These are phyloP conservation scores for Rhodophaea formosa DNA, from an alignment of 2,888 invertebrate genomes.

Conservation along the genomic window DNA sequence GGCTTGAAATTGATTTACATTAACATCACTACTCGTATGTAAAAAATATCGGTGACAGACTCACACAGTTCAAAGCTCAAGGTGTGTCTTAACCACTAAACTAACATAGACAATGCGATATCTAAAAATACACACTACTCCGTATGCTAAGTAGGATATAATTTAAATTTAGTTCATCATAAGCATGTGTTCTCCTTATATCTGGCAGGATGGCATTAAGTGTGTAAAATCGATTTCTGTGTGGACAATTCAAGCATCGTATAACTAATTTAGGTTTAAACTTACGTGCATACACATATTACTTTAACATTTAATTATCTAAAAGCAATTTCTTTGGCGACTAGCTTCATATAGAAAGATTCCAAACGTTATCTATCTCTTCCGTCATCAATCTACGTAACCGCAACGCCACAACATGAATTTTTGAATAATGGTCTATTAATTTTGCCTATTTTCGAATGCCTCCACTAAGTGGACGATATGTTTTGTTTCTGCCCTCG, in stretches of 20 bases:
- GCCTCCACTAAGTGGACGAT: conserved; percentile 76
- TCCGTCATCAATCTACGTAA: conserved; percentile 28
- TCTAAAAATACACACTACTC: conserved; percentile 80
- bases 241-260: conserved; percentile 78
- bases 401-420: conserved; percentile 24
- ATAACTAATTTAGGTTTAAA: conserved; percentile 68
- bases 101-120: conserved; percentile 79
- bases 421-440: conserved; percentile 47
- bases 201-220: conserved; percentile 77
- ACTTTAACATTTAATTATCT: conserved; percentile 70
- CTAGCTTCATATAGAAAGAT: conserved; percentile 79
- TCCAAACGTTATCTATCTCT: conserved; percentile 62
- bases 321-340: conserved; percentile 74
- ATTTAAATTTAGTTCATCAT: conserved; percentile 73
- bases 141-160: conserved; percentile 75
- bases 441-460: conserved; percentile 55
- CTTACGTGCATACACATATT: conserved; percentile 74
- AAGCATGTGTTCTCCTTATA: conserved; percentile 74
- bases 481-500: conserved; percentile 58
- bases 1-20: conserved; percentile 51
- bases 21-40: conserved; percentile 55
- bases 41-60: conserved; percentile 75
- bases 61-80: conserved; percentile 75
- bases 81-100: conserved; percentile 73
- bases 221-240: conserved; percentile 76